Percentiles rank a stretch among this genome's conserved stretches.
Conservation (phyloP, 2,113 vertebrate species). For the Pygoscelis antarcticus region DNA sequence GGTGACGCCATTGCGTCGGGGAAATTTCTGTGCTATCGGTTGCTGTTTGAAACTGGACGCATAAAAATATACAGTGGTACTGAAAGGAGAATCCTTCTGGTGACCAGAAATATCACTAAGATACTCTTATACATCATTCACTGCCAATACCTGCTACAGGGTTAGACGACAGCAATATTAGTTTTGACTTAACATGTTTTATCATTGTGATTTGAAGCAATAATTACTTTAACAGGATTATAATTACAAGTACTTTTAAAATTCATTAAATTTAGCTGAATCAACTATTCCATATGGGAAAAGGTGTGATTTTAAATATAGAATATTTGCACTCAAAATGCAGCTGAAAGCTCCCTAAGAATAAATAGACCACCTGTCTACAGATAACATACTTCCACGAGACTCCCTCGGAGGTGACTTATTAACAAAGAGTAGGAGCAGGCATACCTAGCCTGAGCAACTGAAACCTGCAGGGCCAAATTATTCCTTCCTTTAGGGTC, state of each 20-base stretch:
- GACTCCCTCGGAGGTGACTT: not conserved
- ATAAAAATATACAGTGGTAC: not conserved
- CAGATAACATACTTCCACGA: not conserved
- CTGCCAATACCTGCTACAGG: not conserved
- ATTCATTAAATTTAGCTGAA: constrained; percentile 8
- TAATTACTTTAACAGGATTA: constrained; percentile 16
- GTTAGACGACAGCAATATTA: not conserved
- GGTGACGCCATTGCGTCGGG: fast-evolving
- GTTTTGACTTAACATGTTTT: not conserved
- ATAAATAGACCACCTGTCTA: not conserved
- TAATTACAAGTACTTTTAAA: constrained; percentile 27
- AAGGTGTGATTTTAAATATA: not conserved
- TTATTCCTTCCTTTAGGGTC: not conserved
- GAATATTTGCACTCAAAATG: not conserved
- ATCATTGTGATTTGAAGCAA: not conserved
- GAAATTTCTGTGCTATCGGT: fast-evolving
- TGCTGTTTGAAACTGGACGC: not conserved
- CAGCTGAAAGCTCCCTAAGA: not conserved
- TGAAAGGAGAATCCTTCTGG: not conserved
- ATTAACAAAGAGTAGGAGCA: not conserved
- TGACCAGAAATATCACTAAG: not conserved
- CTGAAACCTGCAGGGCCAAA: not conserved
- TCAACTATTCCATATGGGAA: not conserved
- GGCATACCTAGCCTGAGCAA: not conserved
- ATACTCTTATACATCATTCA: not conserved